phyloP scores from a whole-genome alignment of 2,797 vertebrate genomes.

The Melanotaenia maccullochi region DNA sequence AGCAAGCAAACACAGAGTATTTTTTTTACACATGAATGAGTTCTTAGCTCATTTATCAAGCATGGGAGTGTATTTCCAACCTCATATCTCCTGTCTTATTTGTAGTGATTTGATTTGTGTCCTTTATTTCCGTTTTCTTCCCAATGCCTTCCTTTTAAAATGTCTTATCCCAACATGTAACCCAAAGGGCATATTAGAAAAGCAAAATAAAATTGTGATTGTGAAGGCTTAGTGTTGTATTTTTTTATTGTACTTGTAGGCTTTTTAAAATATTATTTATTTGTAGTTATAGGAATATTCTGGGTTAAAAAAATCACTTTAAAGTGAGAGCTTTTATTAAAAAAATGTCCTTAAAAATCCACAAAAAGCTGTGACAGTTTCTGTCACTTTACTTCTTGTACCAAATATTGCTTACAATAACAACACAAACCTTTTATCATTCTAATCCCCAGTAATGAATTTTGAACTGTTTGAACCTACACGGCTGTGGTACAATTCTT shows the following conservation, averaged over 20 bases:
- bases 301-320: background rate
- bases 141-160: conserved; percentile 9
- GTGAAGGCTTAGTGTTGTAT: background rate
- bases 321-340: background rate
- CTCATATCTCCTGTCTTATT: conserved; percentile 18
- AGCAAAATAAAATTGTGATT: background rate
- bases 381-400: conserved; percentile 68
- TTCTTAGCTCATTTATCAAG: conserved; percentile 28
- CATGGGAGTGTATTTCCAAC: conserved; percentile 16
- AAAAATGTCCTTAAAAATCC: background rate
- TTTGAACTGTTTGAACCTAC: conserved; percentile 85
- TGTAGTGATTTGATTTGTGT: conserved; percentile 29
- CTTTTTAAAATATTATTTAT: background rate
- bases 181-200: background rate
- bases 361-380: conserved; percentile 20
- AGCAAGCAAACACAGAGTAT: conserved; percentile 31
- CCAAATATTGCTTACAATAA: conserved; percentile 82
- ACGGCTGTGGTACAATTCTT: conserved; percentile 78
- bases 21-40: conserved; percentile 22
- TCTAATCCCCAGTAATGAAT: conserved; percentile 91
- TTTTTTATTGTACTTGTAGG: background rate
- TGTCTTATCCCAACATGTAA: background rate
- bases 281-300: background rate
- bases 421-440: conserved; percentile 85
- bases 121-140: background rate